Evolutionary conservation across 2,113 vertebrate species (phyloP).

Genomic region (Catharus fuscescens): DNA sequence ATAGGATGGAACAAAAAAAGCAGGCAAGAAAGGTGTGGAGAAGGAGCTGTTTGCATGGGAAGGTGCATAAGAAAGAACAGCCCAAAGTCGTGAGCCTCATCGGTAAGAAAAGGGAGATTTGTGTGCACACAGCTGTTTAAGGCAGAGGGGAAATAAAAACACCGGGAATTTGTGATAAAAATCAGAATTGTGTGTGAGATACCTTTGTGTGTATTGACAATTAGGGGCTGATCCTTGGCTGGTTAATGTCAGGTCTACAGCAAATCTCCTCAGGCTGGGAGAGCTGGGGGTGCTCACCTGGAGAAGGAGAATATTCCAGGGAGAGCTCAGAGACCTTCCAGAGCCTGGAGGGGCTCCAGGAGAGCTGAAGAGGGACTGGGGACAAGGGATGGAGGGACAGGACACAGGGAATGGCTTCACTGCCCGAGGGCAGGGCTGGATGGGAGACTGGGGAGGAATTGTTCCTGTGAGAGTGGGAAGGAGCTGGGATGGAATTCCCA

Average conservation of each 20-base stretch:
- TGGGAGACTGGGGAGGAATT: accelerated
- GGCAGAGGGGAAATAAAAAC: neutral
- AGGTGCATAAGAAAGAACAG: neutral
- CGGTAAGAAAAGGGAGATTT: neutral
- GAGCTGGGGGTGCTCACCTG: neutral
- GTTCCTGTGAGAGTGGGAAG: accelerated
- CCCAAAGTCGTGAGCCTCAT: neutral
- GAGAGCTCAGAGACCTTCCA: neutral
- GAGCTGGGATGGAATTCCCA: neutral
- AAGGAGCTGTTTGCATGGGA: neutral
- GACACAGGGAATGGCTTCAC: neutral
- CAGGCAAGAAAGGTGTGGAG: neutral
- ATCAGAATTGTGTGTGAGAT: neutral
- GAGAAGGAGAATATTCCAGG: accelerated
- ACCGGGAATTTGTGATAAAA: neutral
- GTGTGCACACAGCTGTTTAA: neutral
- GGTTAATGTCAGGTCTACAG: neutral
- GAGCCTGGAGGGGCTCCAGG: neutral
- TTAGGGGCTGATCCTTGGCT: neutral
- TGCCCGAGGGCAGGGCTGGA: accelerated
- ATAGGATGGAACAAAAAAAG: neutral
- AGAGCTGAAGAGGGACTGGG: neutral
- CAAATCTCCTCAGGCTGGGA: neutral
- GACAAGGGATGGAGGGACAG: neutral
- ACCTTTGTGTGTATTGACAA: accelerated